Base-by-base conservation (phyloP, 2,113 vertebrate species). In the Oncorhynchus kisutch region DNA sequence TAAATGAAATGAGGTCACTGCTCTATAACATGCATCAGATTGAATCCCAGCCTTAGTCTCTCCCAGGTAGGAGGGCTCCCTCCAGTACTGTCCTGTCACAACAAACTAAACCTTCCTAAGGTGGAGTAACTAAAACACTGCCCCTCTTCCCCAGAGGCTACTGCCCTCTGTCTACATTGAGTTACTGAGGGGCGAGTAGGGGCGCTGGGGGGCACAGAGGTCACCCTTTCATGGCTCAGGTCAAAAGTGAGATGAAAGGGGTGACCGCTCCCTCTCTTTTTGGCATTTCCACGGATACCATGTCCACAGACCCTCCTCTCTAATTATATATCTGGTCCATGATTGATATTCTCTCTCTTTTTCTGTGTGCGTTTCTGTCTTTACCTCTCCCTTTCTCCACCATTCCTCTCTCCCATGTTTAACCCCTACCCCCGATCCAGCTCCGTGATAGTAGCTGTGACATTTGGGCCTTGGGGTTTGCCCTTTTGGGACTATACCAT, bases 281-380 rank as follows among this genome's bases (percentile, higher is more conserved):
- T 70, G 57, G 31, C 25, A 86, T 88, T 84, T 79, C 88, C 84
- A 88, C 85, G 84, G 88, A 82, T 71, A 90, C 86, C 77, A 78
- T 80, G 80, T 73, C 77, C 75, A 70, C 27, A 73, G 31, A 72
- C 39, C 59, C 78, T 70, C 75, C 76, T 78, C 74, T 83, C 77
- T 79, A 79, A 80, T 78, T 73, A 70, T 24, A 73, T 31, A 71
- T 49, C 76, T 70, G 68, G 78, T 25, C 67, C 73, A 66, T 67
- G 8, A 8, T 67, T 78, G 39, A 66, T 51, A 16, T 70, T 81
- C 77, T 25, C 67, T 69, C 14, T 72, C 20, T 60, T 4, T 54
- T 18, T 18, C 6, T 31, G 54, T 60, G 0, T 60, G 18, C 11
- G 13, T 60, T 51, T 18, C 51, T 29, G 25, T 39, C 39, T 39